Evolutionary conservation across 2,113 vertebrate species (phyloP), one percentile per base, ranked within the genome.

Genomic region (Polypterus senegalus): DNA sequence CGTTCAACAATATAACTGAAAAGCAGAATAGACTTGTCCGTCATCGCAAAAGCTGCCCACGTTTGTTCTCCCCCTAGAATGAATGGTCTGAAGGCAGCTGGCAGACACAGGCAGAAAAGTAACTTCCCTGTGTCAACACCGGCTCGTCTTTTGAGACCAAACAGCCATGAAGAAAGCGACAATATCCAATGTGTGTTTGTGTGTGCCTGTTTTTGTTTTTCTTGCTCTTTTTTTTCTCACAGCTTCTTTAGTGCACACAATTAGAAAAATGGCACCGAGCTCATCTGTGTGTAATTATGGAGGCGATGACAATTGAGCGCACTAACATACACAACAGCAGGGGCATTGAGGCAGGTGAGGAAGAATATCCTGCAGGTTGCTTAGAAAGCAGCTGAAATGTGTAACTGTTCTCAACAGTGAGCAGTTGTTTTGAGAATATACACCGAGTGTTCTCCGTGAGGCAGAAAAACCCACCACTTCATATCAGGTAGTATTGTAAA

Each of bases 21-120:
- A 70, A 81, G 79, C 86, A 91, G 86, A 77, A 62, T 81, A 79
- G 83, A 89, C 85, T 77, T 85, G 85, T 92, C 93, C 91, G 83
- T 96, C 91, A 88, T 77, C 86, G 71, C 66, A 70, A 68, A 71
- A 77, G 75, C 77, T 77, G 81, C 76, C 73, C 80, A 78, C 77
- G 56, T 79, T 85, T 87, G 76, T 80, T 87, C 82, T 77, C 81
- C 85, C 85, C 67, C 69, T 76, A 65, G 80, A 80, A 75, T 83
- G 84, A 81, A 82, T 80, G 76, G 74, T 79, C 67, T 62, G 60
- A 61, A 78, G 78, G 84, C 88, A 93, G 89, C 89, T 91, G 87
- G 83, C 80, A 86, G 79, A 80, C 78, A 81, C 63, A 72, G 79
- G 84, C 84, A 90, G 84, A 80, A 84, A 86, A 83, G 76, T 80